phyloP scores from a whole-genome alignment of 2,113 vertebrate genomes.

The Nothocercus nigrocapillus region DNA sequence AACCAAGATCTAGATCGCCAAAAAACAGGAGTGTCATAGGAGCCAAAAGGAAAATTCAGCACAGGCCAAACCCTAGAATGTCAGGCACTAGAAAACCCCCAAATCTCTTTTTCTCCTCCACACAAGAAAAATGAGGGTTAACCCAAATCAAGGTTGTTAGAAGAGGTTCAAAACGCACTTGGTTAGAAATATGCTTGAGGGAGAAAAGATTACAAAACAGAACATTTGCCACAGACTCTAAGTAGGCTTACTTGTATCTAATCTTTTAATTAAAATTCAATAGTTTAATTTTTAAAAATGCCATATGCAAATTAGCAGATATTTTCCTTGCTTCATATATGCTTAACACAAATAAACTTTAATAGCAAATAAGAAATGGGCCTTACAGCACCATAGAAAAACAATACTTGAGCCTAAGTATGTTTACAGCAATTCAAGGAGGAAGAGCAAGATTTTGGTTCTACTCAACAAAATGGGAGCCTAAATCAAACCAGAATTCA shows the following conservation, averaged over 20 bases:
- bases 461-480: neutral
- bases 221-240: conserved; percentile 50
- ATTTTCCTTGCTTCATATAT: conserved; percentile 3
- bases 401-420: neutral
- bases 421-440: neutral
- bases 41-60: conserved; percentile 95
- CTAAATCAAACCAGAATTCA: neutral
- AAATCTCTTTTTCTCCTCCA: conserved; percentile 79
- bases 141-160: conserved; percentile 85
- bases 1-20: conserved; percentile 94
- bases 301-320: neutral
- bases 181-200: conserved; percentile 76
- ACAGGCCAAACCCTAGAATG: conserved; percentile 86
- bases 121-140: conserved; percentile 85
- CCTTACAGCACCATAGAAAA: neutral
- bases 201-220: conserved; percentile 68
- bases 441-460: neutral
- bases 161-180: conserved; percentile 82
- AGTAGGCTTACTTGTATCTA: conserved; percentile 35
- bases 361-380: neutral
- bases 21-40: conserved; percentile 94
- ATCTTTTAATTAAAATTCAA: neutral
- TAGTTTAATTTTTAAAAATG: neutral
- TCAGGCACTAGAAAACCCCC: conserved; percentile 77
- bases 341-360: neutral